Base-by-base conservation (phyloP, 2,797 vertebrate genomes). In the Sternotherus odoratus region DNA sequence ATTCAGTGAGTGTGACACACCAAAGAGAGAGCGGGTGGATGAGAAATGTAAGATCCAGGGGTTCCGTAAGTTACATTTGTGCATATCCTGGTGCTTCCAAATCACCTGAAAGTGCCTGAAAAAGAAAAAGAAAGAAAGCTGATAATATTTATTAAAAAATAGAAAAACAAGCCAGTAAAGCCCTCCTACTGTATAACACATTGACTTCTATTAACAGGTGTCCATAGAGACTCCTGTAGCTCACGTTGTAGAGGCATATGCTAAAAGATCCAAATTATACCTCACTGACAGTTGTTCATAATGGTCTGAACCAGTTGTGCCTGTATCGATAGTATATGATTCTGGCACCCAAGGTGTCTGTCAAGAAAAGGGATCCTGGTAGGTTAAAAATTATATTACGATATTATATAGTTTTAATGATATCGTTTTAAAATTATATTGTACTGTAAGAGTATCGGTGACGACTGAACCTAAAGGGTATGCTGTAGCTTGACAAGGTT, bases 301-400 rank as follows among this genome's bases (percentile, higher is more conserved):
- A 94, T 26, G 92, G 56, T 89, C 78, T 83, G 87, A 11, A 39
- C 89, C 91, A 77, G 17, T 90, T 91, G 53, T 75, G 48, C 80
- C 91, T 87, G 69, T 96, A 21, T 95, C 94, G 91, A 92, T 79
- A 83, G 94, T 91, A n/a, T 2, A 49, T 66, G 86, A 39, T 74
- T 92, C 88, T 90, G 95, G 83, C 87, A 84, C 4, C 4, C 79
- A 2, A n/a, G 3, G 0, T 92, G 86, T 96, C 95, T 93, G 87
- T 90, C 87, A 91, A 90, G 95, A 83, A 92, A 92, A 95, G 85
- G 1, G 4, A 94, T 96, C 92, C 88, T n/a, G 66, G 66, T 90
- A 85, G 83, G 88, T 95, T 95, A 91, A 95, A 95, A 92, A 86
- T 90, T 79, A 86, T 92, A 84, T 86, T 43, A 43, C 66, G 80